Percentiles rank a stretch among this genome's conserved stretches.
Evolutionary conservation across 2,888 invertebrate genomes (phyloP).

Genomic region (Pachydiplax longipennis): DNA sequence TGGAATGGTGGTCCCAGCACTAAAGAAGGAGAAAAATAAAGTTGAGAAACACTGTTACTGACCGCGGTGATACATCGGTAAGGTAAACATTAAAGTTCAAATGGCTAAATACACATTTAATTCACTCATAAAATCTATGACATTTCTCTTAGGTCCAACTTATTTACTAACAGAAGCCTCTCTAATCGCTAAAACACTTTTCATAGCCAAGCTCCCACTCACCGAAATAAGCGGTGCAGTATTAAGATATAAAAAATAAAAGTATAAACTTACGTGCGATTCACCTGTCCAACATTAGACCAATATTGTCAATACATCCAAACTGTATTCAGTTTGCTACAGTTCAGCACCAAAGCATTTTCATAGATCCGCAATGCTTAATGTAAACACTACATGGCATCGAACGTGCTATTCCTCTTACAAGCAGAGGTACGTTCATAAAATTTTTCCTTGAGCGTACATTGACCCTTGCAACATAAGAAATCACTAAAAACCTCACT

Average conservation of each 20-base stretch:
- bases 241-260: not conserved
- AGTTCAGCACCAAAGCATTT: not conserved
- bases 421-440: not conserved
- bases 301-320: not conserved
- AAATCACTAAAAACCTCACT: not conserved
- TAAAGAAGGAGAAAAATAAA: not conserved
- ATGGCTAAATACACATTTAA: too few relatives aligned
- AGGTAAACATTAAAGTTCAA: not conserved
- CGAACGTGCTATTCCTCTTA: not conserved
- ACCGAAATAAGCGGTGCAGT: not conserved
- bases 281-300: not conserved
- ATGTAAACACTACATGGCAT: constrained; percentile 29
- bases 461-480: not conserved
- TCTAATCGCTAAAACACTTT: not conserved
- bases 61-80: not conserved
- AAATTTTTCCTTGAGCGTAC: constrained; percentile 15
- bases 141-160: not conserved
- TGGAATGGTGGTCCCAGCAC: not conserved
- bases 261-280: not conserved
- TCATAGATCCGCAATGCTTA: not conserved
- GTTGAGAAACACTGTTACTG: too few relatives aligned
- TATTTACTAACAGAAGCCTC: not conserved
- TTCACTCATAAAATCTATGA: not conserved
- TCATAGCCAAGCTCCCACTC: not conserved
- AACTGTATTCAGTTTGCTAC: not conserved